A percentile compares a stretch with the other conserved stretches of the same genome.
These are phyloP conservation scores for Anguilla rostrata DNA, from an alignment of 2,113 vertebrate genomes.

Conservation along the genomic window DNA sequence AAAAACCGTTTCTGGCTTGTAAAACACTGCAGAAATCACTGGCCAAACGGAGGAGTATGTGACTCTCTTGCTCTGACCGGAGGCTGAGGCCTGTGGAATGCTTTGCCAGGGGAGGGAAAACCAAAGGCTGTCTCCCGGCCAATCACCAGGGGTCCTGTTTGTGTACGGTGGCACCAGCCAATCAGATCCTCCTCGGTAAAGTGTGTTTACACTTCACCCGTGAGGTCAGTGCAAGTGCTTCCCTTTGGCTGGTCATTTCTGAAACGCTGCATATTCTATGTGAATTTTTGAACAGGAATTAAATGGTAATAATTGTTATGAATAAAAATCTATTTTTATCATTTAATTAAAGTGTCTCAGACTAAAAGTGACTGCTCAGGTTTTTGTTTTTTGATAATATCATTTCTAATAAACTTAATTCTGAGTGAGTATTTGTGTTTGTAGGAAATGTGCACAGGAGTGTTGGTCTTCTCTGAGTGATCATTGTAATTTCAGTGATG, in stretches of 20 bases:
- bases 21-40: conserved; percentile 6
- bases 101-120: background rate
- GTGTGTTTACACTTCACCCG: conserved; percentile 45
- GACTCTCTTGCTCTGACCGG: background rate
- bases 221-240: conserved; percentile 15
- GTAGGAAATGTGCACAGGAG: background rate
- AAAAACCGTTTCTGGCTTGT: background rate
- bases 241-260: conserved; percentile 19
- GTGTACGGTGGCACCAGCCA: conserved; percentile 24
- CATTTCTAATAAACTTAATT: conserved; percentile 3
- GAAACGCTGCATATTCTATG: conserved; percentile 22
- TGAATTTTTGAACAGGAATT: conserved; percentile 36
- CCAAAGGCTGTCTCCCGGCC: background rate
- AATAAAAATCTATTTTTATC: conserved; percentile 19
- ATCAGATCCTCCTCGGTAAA: conserved; percentile 27
- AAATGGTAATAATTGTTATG: conserved; percentile 24
- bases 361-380: conserved; percentile 8
- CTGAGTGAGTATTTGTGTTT: background rate
- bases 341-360: conserved; percentile 45
- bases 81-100: too few relatives aligned
- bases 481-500: background rate
- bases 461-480: background rate
- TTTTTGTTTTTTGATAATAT: conserved; percentile 34
- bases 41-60: conserved; percentile 17
- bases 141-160: background rate